These are phyloP conservation scores for Aplochiton taeniatus DNA, from an alignment of 2,797 vertebrate species.

Conservation along the genomic window DNA sequence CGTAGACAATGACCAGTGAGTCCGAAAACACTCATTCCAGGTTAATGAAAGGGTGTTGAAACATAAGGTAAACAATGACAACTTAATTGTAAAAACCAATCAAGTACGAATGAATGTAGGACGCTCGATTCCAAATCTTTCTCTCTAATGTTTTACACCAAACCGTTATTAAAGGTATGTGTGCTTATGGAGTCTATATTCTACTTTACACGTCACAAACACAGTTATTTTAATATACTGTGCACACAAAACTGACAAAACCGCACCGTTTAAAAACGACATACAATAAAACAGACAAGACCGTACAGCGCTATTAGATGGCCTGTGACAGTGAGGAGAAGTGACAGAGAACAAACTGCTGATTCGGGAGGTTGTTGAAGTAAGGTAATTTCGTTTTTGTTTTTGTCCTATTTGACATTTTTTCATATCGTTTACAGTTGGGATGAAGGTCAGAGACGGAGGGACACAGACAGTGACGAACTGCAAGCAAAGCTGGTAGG, in stretches of 20 bases:
- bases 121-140: too few species aligned
- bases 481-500: constrained; percentile 57
- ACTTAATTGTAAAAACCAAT: too few species aligned
- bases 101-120: too few species aligned
- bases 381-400: constrained; percentile 8
- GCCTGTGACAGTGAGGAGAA: constrained; percentile 36
- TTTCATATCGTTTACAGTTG: constrained; percentile 9
- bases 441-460: constrained; percentile 56
- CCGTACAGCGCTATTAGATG: too few species aligned
- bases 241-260: background rate
- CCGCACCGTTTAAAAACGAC: constrained; percentile 17
- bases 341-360: constrained; percentile 50
- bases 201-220: background rate
- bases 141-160: too few species aligned
- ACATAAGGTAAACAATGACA: too few species aligned
- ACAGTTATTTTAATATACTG: background rate
- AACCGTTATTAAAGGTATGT: too few species aligned
- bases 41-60: too few species aligned
- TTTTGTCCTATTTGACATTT: too few species aligned
- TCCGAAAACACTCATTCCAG: too few species aligned
- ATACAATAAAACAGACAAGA: constrained; percentile 46
- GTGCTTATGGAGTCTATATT: too few species aligned
- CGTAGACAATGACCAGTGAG: too few species aligned
- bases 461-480: constrained; percentile 57
- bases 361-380: constrained; percentile 48